phyloP scores from a whole-genome alignment of 2,113 vertebrate genomes.

The Sceloporus undulatus region DNA sequence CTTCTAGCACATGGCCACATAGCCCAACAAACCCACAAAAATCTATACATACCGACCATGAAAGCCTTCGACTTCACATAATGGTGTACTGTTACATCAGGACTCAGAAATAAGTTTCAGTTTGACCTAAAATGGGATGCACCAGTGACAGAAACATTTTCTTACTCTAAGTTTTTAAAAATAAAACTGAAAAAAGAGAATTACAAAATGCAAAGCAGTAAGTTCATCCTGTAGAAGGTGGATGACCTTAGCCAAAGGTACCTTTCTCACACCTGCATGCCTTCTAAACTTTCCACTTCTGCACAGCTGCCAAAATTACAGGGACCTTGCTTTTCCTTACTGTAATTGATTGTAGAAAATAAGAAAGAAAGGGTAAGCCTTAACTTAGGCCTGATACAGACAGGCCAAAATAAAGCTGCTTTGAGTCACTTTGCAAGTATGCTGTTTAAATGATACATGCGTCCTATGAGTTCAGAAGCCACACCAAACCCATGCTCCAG shows the following conservation, averaged over 20 bases:
- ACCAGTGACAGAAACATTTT: too few relatives aligned
- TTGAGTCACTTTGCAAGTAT: too few relatives aligned
- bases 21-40: too few relatives aligned
- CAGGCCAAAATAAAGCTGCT: too few relatives aligned
- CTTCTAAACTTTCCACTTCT: conserved; percentile 3
- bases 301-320: neutral
- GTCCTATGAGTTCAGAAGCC: too few relatives aligned
- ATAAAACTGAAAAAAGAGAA: neutral
- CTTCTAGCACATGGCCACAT: too few relatives aligned
- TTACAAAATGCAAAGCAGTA: neutral
- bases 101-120: neutral
- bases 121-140: neutral
- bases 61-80: neutral
- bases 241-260: neutral
- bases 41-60: too few relatives aligned
- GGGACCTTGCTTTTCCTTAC: neutral
- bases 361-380: neutral
- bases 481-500: too few relatives aligned
- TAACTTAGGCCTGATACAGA: neutral
- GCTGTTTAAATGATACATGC: too few relatives aligned
- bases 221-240: neutral
- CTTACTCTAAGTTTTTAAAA: neutral
- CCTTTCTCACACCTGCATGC: neutral
- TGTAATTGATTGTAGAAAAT: neutral
- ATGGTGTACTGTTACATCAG: neutral